Conservation (phyloP, 2,888 invertebrate genomes). For the Xestia xanthographa region DNA sequence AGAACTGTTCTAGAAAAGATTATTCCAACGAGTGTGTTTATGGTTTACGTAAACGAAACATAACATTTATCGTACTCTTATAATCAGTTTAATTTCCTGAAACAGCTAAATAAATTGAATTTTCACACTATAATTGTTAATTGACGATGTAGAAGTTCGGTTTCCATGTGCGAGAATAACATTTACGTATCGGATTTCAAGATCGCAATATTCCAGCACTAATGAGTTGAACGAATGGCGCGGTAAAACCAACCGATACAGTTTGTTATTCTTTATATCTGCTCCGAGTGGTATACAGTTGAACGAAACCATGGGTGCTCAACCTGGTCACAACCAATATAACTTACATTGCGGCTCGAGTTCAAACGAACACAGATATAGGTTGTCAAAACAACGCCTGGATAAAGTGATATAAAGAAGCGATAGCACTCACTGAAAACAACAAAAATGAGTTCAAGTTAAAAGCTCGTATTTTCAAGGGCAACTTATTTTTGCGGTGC, state of each 20-base stretch:
- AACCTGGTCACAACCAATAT: slow-evolving; percentile 1
- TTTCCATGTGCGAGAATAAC: slow-evolving; percentile 32
- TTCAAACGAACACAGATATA: not conserved
- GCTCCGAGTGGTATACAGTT: slow-evolving; percentile 33
- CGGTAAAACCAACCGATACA: slow-evolving; percentile 36
- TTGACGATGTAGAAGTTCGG: slow-evolving; percentile 2
- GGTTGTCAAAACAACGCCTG: not conserved
- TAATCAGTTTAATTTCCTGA: slow-evolving; percentile 31
- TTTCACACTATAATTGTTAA: slow-evolving; percentile 20
- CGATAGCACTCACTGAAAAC: slow-evolving; percentile 6
- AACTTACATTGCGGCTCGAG: not conserved
- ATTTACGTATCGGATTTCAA: slow-evolving; percentile 49
- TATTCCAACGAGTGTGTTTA: slow-evolving; percentile 8
- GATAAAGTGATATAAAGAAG: not conserved
- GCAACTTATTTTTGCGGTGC: slow-evolving; percentile 8
- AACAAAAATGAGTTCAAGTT: slow-evolving; percentile 4
- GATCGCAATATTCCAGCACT: slow-evolving; percentile 47
- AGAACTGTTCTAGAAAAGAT: slow-evolving; percentile 13
- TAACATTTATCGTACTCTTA: slow-evolving; percentile 9
- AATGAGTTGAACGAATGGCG: slow-evolving; percentile 37
- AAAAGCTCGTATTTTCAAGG: slow-evolving; percentile 17
- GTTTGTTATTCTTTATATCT: slow-evolving; percentile 36
- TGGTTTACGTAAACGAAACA: not conserved
- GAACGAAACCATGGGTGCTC: slow-evolving; percentile 43
- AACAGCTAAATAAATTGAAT: slow-evolving; percentile 2